Base-by-base conservation (phyloP, 2,113 vertebrate genomes). In the Mugil cephalus region DNA sequence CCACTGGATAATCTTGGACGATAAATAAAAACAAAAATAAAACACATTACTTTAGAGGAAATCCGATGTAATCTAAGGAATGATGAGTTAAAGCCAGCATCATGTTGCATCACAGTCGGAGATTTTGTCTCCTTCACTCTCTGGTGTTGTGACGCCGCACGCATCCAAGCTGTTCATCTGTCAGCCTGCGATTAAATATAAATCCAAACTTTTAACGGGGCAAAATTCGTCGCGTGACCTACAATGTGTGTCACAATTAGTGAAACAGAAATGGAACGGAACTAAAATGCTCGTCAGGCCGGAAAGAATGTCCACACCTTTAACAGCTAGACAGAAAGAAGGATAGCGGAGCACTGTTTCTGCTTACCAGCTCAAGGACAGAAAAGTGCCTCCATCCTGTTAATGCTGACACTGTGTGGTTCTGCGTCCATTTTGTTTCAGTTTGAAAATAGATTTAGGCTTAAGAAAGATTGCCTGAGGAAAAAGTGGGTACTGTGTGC, bases 361-460 rank as follows among this genome's bases (percentile, higher is more conserved):
- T 40, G 45, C 35, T 13, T 18, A 0, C 19, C 35, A 30, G 48
- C 62, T 72, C 38, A 19, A 35, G 21, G 24, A 62, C n/a, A 45
- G 14, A 48, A 12, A 55, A 59, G 60, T 40, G 48, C 18, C 42
- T 69, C 34, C 21, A 1, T 40, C 58, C 38, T 8, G 50, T 74
- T 47, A 51, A 13, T 1, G 2, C 54, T 18, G 43, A 52, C 34
- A 5, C 24, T 18, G n/a, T 10, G 34, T 0, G 61, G n/a, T 17
- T 65, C 63, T 8, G 19, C 14, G 4, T 58, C 50, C 40, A 18
- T 77, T 69, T 67, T 42, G 45, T 66, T 58, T 2, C 51, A 1
- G 30, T 53, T 42, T 72, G 39, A 77, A 74, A 77, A 65, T 19
- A 70, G 74, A 83, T 73, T 72, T 9, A 46, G 24, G 69, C 53